phyloP scores from a whole-genome alignment of 2,113 vertebrate species.

The Bufo gargarizans region DNA sequence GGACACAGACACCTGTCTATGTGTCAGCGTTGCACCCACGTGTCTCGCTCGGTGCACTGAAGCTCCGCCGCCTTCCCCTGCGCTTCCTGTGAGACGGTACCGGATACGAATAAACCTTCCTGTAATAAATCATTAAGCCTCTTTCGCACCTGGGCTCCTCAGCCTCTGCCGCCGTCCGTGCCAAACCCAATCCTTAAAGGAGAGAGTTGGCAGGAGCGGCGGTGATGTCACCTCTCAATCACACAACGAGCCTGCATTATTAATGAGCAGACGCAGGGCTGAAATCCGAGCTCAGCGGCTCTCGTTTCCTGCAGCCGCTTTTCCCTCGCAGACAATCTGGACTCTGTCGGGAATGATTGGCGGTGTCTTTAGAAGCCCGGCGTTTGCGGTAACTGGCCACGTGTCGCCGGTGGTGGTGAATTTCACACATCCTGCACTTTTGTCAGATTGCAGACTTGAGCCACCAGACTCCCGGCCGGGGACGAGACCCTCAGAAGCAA shows the following conservation, averaged over 20 bases:
- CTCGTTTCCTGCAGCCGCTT: slow-evolving; percentile 67
- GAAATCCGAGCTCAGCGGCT: slow-evolving; percentile 58
- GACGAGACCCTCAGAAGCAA: neutral
- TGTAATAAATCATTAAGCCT: slow-evolving; percentile 22
- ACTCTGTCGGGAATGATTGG: slow-evolving; percentile 47
- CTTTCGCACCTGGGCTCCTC: slow-evolving; percentile 8
- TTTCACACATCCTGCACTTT: slow-evolving; percentile 39
- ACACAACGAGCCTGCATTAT: slow-evolving; percentile 63
- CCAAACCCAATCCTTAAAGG: slow-evolving; percentile 25
- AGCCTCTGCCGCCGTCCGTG: neutral
- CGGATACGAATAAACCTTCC: neutral
- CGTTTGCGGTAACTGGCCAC: slow-evolving; percentile 14
- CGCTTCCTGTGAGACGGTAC: neutral
- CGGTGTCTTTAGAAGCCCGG: neutral
- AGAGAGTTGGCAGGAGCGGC: neutral
- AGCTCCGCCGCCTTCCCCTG: no score
- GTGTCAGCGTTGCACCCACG: no score
- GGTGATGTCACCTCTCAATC: slow-evolving; percentile 60
- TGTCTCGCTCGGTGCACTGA: neutral
- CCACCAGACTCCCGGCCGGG: slow-evolving; percentile 31
- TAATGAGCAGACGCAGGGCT: slow-evolving; percentile 60
- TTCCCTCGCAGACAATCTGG: neutral
- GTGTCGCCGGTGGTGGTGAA: neutral
- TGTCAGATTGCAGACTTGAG: slow-evolving; percentile 25
- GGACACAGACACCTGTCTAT: no score